Percentiles rank a stretch among this genome's conserved stretches.
Evolutionary conservation across 2,888 invertebrate species (phyloP).

Genomic region (Dioctria rufipes): DNA sequence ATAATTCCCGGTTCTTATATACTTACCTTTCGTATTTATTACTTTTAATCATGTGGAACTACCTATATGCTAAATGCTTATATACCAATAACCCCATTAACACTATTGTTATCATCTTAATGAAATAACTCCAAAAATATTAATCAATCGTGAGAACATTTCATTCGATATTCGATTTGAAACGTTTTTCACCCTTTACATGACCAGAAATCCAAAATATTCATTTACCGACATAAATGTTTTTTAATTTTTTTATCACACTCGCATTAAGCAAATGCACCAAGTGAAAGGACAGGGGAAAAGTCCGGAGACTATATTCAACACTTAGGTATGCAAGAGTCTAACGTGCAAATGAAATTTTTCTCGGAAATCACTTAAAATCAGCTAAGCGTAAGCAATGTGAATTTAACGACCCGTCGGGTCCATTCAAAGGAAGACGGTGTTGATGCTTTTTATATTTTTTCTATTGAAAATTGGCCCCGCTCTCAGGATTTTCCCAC

Average conservation of each 20-base stretch:
- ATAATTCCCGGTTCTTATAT: too few species aligned
- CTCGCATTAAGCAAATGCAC: neutral
- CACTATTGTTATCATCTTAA: too few species aligned
- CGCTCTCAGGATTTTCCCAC: constrained; percentile 41
- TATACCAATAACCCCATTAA: too few species aligned
- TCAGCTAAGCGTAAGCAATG: constrained; percentile 51
- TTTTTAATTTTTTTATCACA: neutral
- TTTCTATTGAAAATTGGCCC: constrained; percentile 42
- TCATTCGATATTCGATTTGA: neutral
- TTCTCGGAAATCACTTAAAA: constrained; percentile 44
- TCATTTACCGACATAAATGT: neutral
- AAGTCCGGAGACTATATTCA: neutral
- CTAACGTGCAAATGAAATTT: constrained; percentile 35
- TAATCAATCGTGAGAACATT: neutral
- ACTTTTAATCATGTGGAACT: too few species aligned
- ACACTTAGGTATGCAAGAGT: neutral
- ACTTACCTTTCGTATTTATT: too few species aligned
- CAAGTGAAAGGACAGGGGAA: constrained; percentile 1
- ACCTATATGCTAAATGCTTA: too few species aligned
- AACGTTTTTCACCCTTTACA: neutral
- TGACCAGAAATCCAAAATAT: neutral
- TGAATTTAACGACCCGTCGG: constrained; percentile 52
- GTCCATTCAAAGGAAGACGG: constrained; percentile 43
- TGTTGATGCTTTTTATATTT: constrained; percentile 37
- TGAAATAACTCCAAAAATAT: too few species aligned